Evolutionary conservation across 2,888 invertebrate species (phyloP), one percentile per base, ranked within the genome.

Genomic region (Sipha maydis): DNA sequence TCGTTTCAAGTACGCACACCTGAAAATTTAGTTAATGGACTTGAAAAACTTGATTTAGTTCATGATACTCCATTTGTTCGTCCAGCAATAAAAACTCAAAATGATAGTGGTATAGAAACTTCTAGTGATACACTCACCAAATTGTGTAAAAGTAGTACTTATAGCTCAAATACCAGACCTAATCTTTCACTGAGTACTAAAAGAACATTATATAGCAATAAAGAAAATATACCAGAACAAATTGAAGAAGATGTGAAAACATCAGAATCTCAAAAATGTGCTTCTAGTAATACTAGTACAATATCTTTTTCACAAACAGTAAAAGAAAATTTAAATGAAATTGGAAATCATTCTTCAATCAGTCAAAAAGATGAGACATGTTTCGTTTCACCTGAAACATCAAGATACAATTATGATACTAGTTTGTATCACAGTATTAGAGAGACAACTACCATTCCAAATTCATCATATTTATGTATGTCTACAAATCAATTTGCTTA

Each of bases 41-140:
- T 88, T 75, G 73, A 88, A 88, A 79, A 79, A 79, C 86, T 88
- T 73, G 86, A 88, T 34, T 88, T 88, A 75, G 86, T 88, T n/a
- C 86, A 88, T 34, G 73, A 88, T 38, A 80, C 86, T 56, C 86
- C 86, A 88, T 88, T 88, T 88, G 86, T 88, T 4, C 86, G 31
- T 17, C 86, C 86, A 67, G 86, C 61, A 9, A 17, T 88, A 41
- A 88, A 80, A 41, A 28, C 75, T 38, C 69, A 80, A 75, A 88
- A 88, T 88, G 80, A 88, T 80, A 88, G 75, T 80, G 56, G 73
- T 31, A 41, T 61, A 82, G 80, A 75, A 80, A 88, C 86, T 80
- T 73, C 41, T n/a, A 80, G 79, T 73, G 79, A 80, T 31, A 86
- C 86, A 28, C 11, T 86, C 25, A 71, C 9, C 21, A 71, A 71